Base-by-base conservation (phyloP, 1,140 invertebrate species). In the Wiebesia pumilae region DNA sequence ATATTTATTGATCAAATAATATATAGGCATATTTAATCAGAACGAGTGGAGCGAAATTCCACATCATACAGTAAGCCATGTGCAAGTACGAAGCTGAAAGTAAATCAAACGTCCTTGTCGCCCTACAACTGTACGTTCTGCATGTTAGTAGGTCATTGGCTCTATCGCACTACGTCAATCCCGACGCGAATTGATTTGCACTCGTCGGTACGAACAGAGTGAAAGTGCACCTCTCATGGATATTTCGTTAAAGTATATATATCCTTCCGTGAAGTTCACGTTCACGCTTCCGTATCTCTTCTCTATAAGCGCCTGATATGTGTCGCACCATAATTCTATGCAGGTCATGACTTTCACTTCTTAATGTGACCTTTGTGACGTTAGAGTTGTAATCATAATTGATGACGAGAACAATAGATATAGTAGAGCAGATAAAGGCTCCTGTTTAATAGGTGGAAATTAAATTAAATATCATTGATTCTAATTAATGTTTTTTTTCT, bases 101-200 rank as follows among this genome's bases (percentile, higher is more conserved):
- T 6, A 47, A 47, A 14, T 79, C 82, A 86, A 86, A 88, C 90
- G 90, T 86, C 90, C 90, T 90, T 91, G 90, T 83, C 82, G 51
- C 24, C 0, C 24, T 35, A 38, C 62, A 83, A 86, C 16, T 65
- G 80, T 78, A 69, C 79, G 83, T 40, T 90, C 90, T 89, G 91
- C 90, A 91, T 92, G 91, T 93, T 93, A 93, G 92, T 93, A 91
- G 93, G 93, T 93, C 92, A 93, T 93, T 93, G 91, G 92, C 92
- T 93, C 90, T 89, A 88, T 90, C 89, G 78, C 12, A 33, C 87
- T 33, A 81, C 88, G 87, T 87, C 85, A 84, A 86, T 88, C 82
- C 79, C 27, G 43, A 9, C 75, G 14, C 16, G 24, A 78, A 51
- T n/a, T 16, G 47, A 47, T 47, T 78, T 35, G 38, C 73, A 33